phyloP scores from a whole-genome alignment of 2,797 vertebrate species.

The Anas bahamensis region DNA sequence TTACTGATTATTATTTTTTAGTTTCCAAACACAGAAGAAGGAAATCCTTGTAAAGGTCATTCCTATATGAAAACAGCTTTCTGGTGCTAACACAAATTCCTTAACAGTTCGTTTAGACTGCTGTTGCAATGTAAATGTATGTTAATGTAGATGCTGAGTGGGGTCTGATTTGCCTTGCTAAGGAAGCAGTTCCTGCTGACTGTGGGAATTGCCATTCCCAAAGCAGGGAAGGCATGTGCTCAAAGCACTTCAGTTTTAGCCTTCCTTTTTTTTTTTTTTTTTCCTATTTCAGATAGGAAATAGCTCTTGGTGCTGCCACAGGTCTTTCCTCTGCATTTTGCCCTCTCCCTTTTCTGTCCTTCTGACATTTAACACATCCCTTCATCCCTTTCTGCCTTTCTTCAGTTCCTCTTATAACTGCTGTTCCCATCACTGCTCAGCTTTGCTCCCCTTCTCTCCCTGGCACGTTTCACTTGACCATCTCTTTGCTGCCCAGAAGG shows the following conservation, averaged over 20 bases:
- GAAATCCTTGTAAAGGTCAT: background rate
- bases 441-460: background rate
- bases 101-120: background rate
- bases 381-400: background rate
- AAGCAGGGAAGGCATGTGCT: background rate
- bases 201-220: background rate
- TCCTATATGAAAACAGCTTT: background rate
- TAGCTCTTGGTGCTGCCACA: background rate
- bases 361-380: background rate
- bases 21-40: background rate
- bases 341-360: background rate
- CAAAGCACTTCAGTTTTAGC: background rate
- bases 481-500: background rate
- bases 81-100: background rate
- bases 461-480: background rate
- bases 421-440: rapidly evolving
- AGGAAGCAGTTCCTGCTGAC: background rate
- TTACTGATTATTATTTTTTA: background rate
- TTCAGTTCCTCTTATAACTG: background rate
- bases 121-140: background rate
- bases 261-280: background rate
- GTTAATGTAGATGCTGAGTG: background rate
- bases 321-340: background rate
- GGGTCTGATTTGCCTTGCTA: background rate
- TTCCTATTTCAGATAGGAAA: background rate